A percentile compares a stretch with the other conserved stretches of the same genome.
Conservation (phyloP, 2,888 invertebrate species). For the Tenthredo amoena region DNA sequence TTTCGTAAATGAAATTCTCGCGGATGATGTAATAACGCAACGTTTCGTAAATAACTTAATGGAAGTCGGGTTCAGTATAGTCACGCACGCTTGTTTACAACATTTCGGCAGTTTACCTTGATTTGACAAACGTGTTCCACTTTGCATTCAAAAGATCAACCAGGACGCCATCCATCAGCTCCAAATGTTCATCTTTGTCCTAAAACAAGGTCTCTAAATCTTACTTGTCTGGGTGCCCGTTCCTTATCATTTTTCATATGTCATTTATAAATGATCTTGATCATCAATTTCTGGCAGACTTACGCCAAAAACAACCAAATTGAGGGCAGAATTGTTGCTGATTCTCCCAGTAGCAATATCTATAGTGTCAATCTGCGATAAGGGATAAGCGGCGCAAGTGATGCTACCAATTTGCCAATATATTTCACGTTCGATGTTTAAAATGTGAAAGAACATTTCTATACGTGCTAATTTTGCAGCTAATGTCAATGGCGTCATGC, state of each 20-base stretch:
- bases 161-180: slow-evolving; percentile 95
- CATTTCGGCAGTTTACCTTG: slow-evolving; percentile 76
- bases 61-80: slow-evolving; percentile 15
- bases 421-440: slow-evolving; percentile 97
- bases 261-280: not conserved
- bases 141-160: slow-evolving; percentile 97
- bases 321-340: slow-evolving; percentile 96
- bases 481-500: slow-evolving; percentile 94
- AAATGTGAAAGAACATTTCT: slow-evolving; percentile 98
- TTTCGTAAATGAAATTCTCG: not conserved
- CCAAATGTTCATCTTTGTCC: slow-evolving; percentile 97
- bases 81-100: slow-evolving; percentile 39
- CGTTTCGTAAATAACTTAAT: slow-evolving; percentile 23
- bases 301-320: slow-evolving; percentile 98
- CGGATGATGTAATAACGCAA: slow-evolving; percentile 20
- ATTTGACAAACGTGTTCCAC: slow-evolving; percentile 98
- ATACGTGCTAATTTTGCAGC: slow-evolving; percentile 95
- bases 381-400: slow-evolving; percentile 97
- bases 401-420: slow-evolving; percentile 99
- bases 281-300: slow-evolving; percentile 70
- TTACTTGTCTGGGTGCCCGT: not conserved
- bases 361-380: slow-evolving; percentile 97
- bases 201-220: slow-evolving; percentile 76
- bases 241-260: not conserved
- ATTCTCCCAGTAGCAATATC: slow-evolving; percentile 94